A percentile compares a stretch with the other conserved stretches of the same genome.
phyloP scores from a whole-genome alignment of 2,888 invertebrate species.

The Auanema freiburgensis region DNA sequence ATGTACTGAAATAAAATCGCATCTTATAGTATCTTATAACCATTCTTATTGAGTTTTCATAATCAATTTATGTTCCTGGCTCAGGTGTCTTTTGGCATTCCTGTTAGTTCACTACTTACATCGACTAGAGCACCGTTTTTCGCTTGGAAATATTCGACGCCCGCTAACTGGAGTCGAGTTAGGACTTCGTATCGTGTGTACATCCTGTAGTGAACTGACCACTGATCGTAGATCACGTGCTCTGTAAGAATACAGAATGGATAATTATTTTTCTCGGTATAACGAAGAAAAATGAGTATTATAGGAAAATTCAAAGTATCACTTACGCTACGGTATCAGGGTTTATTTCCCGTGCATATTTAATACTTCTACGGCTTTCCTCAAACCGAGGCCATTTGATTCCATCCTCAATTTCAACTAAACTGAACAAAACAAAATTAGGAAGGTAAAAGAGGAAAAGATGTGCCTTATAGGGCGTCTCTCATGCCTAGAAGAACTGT shows the following conservation, averaged over 20 bases:
- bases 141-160: slow-evolving; percentile 1
- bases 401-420: slow-evolving; percentile 17
- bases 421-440: not conserved
- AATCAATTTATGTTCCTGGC: not conserved
- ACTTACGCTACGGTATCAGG: not conserved
- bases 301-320: not conserved
- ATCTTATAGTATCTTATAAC: not conserved
- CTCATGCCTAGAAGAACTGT: no score
- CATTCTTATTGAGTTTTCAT: slow-evolving; percentile 1
- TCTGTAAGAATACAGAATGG: not conserved
- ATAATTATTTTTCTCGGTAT: not conserved
- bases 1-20: not conserved
- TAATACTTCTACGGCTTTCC: slow-evolving; percentile 4
- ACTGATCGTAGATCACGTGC: slow-evolving; percentile 10
- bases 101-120: slow-evolving; percentile 4
- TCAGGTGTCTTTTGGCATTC: not conserved
- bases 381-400: slow-evolving; percentile 14
- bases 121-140: slow-evolving; percentile 6
- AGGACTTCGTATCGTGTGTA: slow-evolving; percentile 8
- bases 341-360: slow-evolving; percentile 1
- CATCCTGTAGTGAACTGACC: slow-evolving; percentile 14
- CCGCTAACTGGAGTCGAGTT: slow-evolving; percentile 13
- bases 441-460: no score
- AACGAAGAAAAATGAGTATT: not conserved
- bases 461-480: no score